Evolutionary conservation across 2,888 invertebrate species (phyloP), one percentile per base, ranked within the genome.

Genomic region (Nomada fucata): DNA sequence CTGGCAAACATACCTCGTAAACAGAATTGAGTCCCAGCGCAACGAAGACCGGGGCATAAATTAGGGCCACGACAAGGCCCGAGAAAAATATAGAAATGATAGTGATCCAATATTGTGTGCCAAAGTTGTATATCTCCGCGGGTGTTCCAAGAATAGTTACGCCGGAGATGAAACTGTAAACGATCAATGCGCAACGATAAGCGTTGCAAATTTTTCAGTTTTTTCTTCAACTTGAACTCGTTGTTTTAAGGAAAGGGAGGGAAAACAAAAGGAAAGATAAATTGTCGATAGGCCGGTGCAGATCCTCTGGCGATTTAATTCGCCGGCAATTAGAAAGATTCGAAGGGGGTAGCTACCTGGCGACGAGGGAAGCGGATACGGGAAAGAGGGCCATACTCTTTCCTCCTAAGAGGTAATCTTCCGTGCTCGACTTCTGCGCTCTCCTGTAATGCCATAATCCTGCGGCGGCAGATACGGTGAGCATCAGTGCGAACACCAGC

Each of bases 61-160:
- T 95, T 44, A 94, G 95, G 7, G 96, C 95, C 11, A 97, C 96
- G 53, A 95, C 94, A 23, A 95, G 76, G 60, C 96, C 96, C 92
- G 96, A 96, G 11, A 96, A 93, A 67, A 96, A 94, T 80, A 97
- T 96, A 2, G 97, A 96, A 47, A 97, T 92, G 52, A 96, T 94
- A 79, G 97, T 96, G 88, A 97, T 94, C 96, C 96, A 96, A 93
- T 97, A 97, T 91, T 97, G 97, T 0, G 97, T 96, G 44, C 98
- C 98, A 91, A 96, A 97, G 94, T 97, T 96, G 94, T 97, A 98
- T 92, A 97, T 96, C 94, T 98, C 98, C 0, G 97, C 96, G 10
- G 98, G 97, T 5, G 97, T 97, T 47, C 98, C 98, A 86, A 98
- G 94, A 86, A 98, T 96, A 70, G 98, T 98, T 68, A 98, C 97